Base-by-base conservation (phyloP, 1,140 invertebrate species). In the Triops cancriformis region DNA sequence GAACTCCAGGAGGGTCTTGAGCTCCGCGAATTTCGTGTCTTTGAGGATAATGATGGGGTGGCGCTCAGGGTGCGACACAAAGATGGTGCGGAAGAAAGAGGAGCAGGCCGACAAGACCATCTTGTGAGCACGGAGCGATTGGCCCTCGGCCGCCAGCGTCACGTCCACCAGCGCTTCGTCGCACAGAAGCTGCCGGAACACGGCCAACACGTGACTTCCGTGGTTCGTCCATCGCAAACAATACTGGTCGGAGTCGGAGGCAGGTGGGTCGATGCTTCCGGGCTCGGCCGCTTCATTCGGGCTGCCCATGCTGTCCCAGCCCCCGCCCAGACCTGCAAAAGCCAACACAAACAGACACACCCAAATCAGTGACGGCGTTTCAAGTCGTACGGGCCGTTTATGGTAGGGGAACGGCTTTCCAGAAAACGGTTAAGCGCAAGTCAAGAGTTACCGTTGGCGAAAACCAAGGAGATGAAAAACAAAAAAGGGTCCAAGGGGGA, bases 151-250 rank as follows among this genome's bases (percentile, higher is more conserved):
- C 87, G 94, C 93, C 87, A 96, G 90, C 85, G 94, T 96, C 85
- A 96, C 94, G 91, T 96, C 94, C 85, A 96, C 94, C 87, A 96
- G 90, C 87, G 92, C 93, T 89, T 94, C 93, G 88, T 94, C 93
- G 88, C 94, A 92, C 85, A 95, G 89, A 27, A 84, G 79, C 76
- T 80, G 81, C 43, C 82, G 81, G 76, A 84, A 84, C 10, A 82
- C 81, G 76, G 80, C 81, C 74, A 84, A 80, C 81, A 84, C 80
- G 78, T 84, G 84, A 26, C 78, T 80, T 43, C 82, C 81, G 79
- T 84, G 83, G 76, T 84, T 82, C 78, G 84, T 84, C 83, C 83
- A 84, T 78, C 84, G 82, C 41, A 84, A 77, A 78, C 83, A 84
- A 80, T 83, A 84, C 73, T 83, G 82, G 80, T 84, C 78, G n/a